Conservation (phyloP, 2,113 vertebrate genomes). For the Vireo altiloquus region DNA sequence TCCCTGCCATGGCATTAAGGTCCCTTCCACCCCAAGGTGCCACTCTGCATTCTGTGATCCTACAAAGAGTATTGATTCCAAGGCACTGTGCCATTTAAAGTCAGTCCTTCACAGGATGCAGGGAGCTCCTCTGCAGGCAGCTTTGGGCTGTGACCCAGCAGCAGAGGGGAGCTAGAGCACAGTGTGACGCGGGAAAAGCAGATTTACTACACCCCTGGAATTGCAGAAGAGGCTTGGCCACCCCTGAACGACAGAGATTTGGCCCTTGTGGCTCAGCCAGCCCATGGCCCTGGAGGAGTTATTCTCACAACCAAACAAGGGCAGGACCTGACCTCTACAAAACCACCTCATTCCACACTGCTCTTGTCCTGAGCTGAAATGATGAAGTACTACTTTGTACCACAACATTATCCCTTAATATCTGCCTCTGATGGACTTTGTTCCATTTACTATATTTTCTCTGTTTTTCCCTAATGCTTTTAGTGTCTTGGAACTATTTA, state of each 20-base stretch:
- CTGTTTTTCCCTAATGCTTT: background rate
- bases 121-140: background rate
- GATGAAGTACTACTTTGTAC: background rate
- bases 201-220: fast-evolving
- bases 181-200: background rate
- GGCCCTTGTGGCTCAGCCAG: background rate
- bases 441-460: background rate
- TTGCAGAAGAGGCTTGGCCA: background rate
- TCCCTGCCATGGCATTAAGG: background rate
- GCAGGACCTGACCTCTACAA: background rate
- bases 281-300: background rate
- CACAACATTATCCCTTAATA: background rate
- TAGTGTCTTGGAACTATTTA: background rate
- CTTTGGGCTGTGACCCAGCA: background rate
- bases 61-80: background rate
- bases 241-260: background rate
- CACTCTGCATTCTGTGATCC: background rate
- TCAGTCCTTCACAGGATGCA: background rate
- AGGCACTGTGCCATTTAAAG: background rate
- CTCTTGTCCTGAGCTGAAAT: background rate
- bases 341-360: background rate
- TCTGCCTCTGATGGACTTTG: background rate
- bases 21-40: background rate
- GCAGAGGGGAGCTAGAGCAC: background rate
- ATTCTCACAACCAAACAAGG: background rate